Percentiles rank a stretch among this genome's conserved stretches.
These are phyloP conservation scores for Otolemur garnettii DNA, from an alignment of 2,113 vertebrate species.

Conservation along the genomic window DNA sequence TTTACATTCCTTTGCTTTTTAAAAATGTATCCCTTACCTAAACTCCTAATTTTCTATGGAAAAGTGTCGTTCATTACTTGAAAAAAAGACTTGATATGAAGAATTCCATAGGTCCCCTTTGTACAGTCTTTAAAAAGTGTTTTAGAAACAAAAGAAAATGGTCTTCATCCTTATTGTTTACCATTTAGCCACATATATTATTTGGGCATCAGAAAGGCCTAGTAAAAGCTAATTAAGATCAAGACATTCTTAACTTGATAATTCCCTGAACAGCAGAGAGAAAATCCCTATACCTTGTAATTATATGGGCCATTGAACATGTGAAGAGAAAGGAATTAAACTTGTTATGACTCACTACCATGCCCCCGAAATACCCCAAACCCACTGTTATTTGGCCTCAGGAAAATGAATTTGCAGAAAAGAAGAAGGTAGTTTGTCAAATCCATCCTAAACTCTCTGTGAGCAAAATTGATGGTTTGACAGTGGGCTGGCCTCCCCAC, in stretches of 20 bases:
- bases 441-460: neutral
- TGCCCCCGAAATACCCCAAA: neutral
- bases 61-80: neutral
- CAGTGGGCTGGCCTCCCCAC: neutral
- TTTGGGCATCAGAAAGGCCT: constrained; percentile 57
- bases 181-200: constrained; percentile 43
- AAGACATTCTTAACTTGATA: constrained; percentile 60
- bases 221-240: constrained; percentile 72
- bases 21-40: neutral
- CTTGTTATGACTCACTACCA: constrained; percentile 59
- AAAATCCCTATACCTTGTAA: constrained; percentile 48
- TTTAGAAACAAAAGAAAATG: constrained; percentile 39
- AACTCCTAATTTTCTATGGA: constrained; percentile 16
- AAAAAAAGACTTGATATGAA: neutral
- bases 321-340: constrained; percentile 60
- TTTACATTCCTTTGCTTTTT: neutral
- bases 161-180: neutral
- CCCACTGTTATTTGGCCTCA: neutral
- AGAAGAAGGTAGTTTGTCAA: neutral
- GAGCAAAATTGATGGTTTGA: constrained; percentile 18
- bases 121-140: neutral
- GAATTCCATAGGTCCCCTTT: neutral
- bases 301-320: constrained; percentile 71
- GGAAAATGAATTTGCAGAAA: constrained; percentile 43
- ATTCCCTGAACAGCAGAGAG: constrained; percentile 65